These are phyloP conservation scores for Cotesia typhae DNA, from an alignment of 1,140 invertebrate genomes.

Conservation along the genomic window DNA sequence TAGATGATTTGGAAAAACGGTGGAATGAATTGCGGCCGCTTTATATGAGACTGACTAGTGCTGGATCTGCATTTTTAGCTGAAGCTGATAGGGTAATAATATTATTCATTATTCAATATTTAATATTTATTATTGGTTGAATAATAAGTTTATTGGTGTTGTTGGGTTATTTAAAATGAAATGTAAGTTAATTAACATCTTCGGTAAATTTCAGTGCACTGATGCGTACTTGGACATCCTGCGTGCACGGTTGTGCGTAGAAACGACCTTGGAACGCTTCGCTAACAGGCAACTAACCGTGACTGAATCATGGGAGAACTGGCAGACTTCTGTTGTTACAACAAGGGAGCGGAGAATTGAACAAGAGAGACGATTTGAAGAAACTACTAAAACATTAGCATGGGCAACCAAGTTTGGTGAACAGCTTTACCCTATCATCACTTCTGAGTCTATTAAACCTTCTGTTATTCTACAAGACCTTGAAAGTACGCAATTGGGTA, in stretches of 20 bases:
- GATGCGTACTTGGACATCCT: constrained; percentile 80
- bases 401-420: constrained; percentile 78
- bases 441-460: constrained; percentile 69
- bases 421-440: constrained; percentile 81
- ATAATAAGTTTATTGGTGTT: background rate
- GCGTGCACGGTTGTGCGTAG: constrained; percentile 74
- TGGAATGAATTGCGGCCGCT: constrained; percentile 72
- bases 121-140: background rate
- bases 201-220: constrained; percentile 67
- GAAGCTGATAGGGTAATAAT: constrained; percentile 69
- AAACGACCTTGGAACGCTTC: constrained; percentile 76
- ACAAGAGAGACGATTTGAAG: constrained; percentile 77
- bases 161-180: constrained; percentile 12
- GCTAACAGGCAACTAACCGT: constrained; percentile 74
- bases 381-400: constrained; percentile 81
- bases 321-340: constrained; percentile 72
- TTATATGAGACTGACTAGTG: constrained; percentile 70
- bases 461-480: constrained; percentile 70
- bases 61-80: constrained; percentile 76
- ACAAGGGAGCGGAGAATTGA: constrained; percentile 74
- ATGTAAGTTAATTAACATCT: background rate
- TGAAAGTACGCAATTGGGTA: constrained; percentile 69
- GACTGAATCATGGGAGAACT: constrained; percentile 75
- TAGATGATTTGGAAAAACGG: constrained; percentile 69
- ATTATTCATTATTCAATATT: background rate